Conservation (phyloP, 2,113 vertebrate genomes). For the Ptyas mucosa region DNA sequence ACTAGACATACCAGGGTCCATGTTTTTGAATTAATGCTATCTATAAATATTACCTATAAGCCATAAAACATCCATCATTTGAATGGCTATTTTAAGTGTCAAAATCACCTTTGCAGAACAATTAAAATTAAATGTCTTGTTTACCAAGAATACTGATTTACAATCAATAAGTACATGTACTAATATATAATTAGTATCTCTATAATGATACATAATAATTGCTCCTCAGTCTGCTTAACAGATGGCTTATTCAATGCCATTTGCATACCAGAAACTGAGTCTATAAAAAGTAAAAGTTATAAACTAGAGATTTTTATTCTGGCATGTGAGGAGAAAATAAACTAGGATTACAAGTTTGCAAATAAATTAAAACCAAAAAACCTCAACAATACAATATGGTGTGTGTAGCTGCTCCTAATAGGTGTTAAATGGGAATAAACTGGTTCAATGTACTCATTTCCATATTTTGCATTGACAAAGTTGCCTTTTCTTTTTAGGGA, state of each 20-base stretch:
- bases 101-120: neutral
- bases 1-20: neutral
- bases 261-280: neutral
- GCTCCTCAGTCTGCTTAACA: neutral
- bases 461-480: neutral
- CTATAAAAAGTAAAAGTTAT: neutral
- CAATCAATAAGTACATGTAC: neutral
- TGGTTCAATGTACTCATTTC: neutral
- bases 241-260: neutral
- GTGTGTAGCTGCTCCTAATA: neutral
- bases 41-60: neutral
- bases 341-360: neutral
- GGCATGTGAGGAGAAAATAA: neutral
- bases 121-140: neutral
- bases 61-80: neutral
- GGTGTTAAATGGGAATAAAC: neutral
- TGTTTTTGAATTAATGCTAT: neutral
- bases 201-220: neutral
- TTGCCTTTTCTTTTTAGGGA: neutral
- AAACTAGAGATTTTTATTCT: neutral
- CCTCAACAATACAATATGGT: neutral
- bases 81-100: neutral
- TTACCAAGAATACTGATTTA: neutral
- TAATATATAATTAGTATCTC: neutral
- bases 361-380: neutral